These are phyloP conservation scores for Dipodomys ordii DNA, from an alignment of 2,113 vertebrate species.

Conservation along the genomic window DNA sequence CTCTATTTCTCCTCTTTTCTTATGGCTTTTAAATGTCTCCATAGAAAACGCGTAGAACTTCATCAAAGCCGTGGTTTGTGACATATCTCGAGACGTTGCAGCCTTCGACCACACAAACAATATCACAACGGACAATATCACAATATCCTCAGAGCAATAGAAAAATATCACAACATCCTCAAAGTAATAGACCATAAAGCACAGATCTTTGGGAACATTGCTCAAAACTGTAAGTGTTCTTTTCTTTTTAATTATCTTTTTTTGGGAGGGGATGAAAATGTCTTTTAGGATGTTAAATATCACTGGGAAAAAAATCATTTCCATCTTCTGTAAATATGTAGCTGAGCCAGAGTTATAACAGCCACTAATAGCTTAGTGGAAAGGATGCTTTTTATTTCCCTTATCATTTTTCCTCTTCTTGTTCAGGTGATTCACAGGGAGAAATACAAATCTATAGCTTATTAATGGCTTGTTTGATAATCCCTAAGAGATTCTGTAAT, in stretches of 20 bases:
- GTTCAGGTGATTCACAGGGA: background rate
- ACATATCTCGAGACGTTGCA: too few relatives aligned
- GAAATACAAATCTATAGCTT: constrained; percentile 11
- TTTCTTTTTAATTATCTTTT: background rate
- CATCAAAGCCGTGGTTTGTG: too few relatives aligned
- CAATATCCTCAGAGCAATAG: too few relatives aligned
- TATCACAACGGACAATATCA: too few relatives aligned
- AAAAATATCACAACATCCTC: too few relatives aligned
- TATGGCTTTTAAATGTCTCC: too few relatives aligned
- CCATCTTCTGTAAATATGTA: background rate
- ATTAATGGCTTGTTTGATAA: background rate
- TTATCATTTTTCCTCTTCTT: background rate
- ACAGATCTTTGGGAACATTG: background rate
- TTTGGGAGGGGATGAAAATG: background rate
- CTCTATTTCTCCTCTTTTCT: too few relatives aligned
- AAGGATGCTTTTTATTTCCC: background rate
- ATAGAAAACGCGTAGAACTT: too few relatives aligned
- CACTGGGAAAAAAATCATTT: background rate
- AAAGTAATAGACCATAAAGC: background rate
- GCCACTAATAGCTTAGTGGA: background rate
- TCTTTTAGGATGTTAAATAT: constrained; percentile 32
- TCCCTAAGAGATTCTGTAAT: background rate
- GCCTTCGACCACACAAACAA: too few relatives aligned
- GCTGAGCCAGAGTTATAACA: background rate
- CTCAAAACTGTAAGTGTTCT: background rate